Evolutionary conservation across 2,113 vertebrate species (phyloP).

Genomic region (Rhynchomys soricoides): DNA sequence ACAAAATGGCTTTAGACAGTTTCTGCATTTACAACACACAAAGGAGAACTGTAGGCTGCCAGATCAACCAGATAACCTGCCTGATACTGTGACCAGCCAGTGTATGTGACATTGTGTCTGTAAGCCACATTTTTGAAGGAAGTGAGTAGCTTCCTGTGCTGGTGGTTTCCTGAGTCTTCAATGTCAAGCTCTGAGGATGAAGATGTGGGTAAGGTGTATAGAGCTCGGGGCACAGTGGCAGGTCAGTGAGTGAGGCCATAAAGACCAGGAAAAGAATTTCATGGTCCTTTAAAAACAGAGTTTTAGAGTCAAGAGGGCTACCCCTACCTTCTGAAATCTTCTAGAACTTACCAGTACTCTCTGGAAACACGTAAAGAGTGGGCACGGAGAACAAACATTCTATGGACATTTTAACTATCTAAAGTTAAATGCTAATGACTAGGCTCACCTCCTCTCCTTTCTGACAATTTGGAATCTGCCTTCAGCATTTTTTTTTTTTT

Average conservation of each 20-base stretch:
- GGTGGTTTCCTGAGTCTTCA: not conserved
- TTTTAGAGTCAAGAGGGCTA: not conserved
- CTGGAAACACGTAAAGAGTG: not conserved
- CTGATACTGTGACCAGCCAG: not conserved
- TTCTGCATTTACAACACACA: not conserved
- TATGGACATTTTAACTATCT: not conserved
- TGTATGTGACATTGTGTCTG: not conserved
- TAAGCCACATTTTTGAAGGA: not conserved
- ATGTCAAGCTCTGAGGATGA: not conserved
- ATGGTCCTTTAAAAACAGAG: not conserved
- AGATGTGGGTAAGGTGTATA: not conserved
- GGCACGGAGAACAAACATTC: not conserved
- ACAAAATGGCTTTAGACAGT: not conserved
- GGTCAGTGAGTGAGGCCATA: not conserved
- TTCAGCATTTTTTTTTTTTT: not conserved
- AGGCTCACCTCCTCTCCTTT: not conserved
- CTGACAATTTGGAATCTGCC: not conserved
- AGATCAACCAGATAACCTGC: not conserved
- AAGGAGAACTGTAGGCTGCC: not conserved
- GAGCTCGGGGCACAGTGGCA: not conserved
- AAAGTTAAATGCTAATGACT: not conserved
- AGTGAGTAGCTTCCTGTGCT: not conserved
- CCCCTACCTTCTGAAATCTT: not conserved
- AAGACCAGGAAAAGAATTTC: not conserved
- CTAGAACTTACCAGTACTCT: not conserved